These are phyloP conservation scores for Grus americana DNA, from an alignment of 2,113 vertebrate genomes.

Conservation along the genomic window DNA sequence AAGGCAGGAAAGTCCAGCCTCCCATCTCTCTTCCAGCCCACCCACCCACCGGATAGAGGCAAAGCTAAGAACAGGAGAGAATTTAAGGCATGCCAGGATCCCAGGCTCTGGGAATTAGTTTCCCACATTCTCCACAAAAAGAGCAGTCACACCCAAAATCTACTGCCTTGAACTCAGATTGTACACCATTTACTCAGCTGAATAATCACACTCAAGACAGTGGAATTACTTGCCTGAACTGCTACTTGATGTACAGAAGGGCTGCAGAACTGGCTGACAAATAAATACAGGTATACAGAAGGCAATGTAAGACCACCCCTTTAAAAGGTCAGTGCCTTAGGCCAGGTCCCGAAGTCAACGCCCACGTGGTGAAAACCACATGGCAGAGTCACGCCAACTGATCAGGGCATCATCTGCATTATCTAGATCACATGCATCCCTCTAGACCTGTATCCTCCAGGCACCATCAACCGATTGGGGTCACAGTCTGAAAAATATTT, in stretches of 20 bases:
- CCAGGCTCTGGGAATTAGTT: background rate
- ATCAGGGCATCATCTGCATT: background rate
- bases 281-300: background rate
- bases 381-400: background rate
- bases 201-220: background rate
- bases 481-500: background rate
- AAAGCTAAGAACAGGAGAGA: constrained; percentile 32
- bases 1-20: background rate
- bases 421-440: background rate
- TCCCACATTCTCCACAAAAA: background rate
- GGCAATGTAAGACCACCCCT: background rate
- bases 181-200: background rate
- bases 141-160: background rate
- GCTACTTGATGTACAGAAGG: rapidly evolving
- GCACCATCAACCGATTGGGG: background rate
- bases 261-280: background rate
- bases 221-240: background rate
- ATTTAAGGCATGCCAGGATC: constrained; percentile 23
- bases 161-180: background rate
- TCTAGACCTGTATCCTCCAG: background rate
- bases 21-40: constrained; percentile 10
- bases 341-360: background rate
- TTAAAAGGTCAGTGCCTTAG: background rate
- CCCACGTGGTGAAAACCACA: background rate
- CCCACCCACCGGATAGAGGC: background rate